Conservation (phyloP, 2,888 invertebrate species). For the Dione juno region DNA sequence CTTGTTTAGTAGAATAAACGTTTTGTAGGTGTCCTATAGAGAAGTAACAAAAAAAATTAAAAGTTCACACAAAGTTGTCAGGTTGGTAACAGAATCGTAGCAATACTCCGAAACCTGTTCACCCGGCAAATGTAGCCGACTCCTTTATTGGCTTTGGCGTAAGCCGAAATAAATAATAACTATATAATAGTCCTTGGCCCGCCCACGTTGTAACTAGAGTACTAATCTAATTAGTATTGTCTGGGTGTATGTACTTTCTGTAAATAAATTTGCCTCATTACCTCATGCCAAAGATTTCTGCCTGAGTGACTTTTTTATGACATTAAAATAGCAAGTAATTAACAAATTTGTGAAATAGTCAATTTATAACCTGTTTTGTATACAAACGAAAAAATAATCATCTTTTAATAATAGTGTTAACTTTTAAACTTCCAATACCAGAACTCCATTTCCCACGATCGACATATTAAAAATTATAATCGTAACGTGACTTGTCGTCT, state of each 20-base stretch:
- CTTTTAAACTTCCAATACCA: neutral
- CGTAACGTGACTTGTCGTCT: neutral
- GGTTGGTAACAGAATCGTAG: slow-evolving; percentile 20
- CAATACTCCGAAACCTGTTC: slow-evolving; percentile 32
- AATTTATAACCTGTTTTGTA: slow-evolving; percentile 5
- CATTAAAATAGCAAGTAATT: neutral
- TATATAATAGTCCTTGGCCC: slow-evolving; percentile 66
- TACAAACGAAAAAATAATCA: neutral
- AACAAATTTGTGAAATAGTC: neutral
- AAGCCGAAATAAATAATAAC: slow-evolving; percentile 47
- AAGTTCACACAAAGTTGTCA: slow-evolving; percentile 16
- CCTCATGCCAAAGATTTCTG: neutral
- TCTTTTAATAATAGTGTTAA: neutral
- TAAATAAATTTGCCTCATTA: neutral
- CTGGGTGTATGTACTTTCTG: neutral
- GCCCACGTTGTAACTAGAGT: slow-evolving; percentile 55
- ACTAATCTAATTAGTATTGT: slow-evolving; percentile 64
- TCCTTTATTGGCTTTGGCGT: slow-evolving; percentile 57
- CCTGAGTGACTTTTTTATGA: no score
- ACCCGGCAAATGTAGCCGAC: slow-evolving; percentile 35
- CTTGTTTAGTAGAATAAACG: neutral
- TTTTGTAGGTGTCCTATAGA: neutral
- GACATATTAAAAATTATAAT: slow-evolving; percentile 18
- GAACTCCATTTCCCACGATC: neutral
- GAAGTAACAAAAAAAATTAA: neutral